Evolutionary conservation across 2,113 vertebrate genomes (phyloP).

Genomic region (Phodopus roborovskii): DNA sequence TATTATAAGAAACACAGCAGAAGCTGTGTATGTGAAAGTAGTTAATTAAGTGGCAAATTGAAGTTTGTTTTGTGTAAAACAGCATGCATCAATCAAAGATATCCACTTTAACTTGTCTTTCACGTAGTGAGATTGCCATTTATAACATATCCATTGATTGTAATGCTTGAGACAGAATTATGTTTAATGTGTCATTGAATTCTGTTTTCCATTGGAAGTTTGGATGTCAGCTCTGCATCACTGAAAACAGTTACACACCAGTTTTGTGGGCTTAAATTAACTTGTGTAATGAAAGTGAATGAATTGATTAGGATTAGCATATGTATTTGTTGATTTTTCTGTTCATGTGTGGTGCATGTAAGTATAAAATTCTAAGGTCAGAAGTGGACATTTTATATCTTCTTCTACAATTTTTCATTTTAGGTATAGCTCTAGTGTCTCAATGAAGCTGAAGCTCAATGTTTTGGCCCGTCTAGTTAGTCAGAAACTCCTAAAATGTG

Average conservation of each 20-base stretch:
- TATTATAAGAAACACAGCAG: neutral
- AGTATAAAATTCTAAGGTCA: neutral
- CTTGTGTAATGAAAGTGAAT: too few species aligned
- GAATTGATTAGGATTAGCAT: neutral
- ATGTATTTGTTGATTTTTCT: neutral
- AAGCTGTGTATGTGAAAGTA: neutral
- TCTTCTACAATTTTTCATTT: neutral
- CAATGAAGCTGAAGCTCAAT: neutral
- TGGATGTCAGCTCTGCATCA: neutral
- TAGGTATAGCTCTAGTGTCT: neutral
- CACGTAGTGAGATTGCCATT: constrained; percentile 8
- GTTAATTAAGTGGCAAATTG: neutral
- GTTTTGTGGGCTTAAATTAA: neutral
- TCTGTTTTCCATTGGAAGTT: constrained; percentile 45
- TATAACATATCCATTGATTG: constrained; percentile 70
- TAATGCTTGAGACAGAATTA: constrained; percentile 38
- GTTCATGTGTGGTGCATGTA: too few species aligned
- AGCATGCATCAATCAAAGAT: constrained; percentile 22
- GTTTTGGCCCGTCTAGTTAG: neutral
- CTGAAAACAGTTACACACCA: neutral
- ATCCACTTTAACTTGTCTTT: neutral
- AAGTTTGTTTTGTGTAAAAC: constrained; percentile 58
- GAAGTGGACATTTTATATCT: neutral
- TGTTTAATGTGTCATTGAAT: constrained; percentile 52
- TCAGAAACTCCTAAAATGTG: neutral